Evolutionary conservation across 2,888 invertebrate species (phyloP), one percentile per base, ranked within the genome.

Genomic region (Trissolcus brochymenae): DNA sequence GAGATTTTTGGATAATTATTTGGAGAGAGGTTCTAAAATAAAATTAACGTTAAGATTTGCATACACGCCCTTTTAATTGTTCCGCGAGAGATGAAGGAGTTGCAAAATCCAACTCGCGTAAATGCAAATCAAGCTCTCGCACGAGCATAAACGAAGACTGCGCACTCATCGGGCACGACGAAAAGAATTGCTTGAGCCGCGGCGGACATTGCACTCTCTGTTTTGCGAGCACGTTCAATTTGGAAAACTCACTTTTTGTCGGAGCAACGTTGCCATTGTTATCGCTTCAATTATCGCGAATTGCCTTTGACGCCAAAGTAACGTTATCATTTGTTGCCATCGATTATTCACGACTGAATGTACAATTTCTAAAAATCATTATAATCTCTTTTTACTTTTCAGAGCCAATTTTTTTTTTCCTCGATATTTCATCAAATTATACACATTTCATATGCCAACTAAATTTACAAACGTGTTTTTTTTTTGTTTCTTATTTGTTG

Each of bases 51-150:
- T n/a, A 64, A 29, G 55, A 79, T 76, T 79, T 73, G 62, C 57
- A 73, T 76, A 56, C 68, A 51, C 54, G 46, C 57, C 43, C 54
- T 68, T 78, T 65, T 76, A 78, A 78, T 78, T 76, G 72, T 66
- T 72, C 57, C 29, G 54, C 64, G 64, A 57, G 56, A 54, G 67
- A n/a, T n/a, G 67, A 60, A 61, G 64, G 67, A 67, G 61, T 75
- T 78, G 67, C 19, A 2, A 75, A 76, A 78, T 78, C 75, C 75
- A 62, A 41, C 57, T 66, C 49, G 53, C 54, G 78, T 75, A 78
- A 78, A 78, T 72, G 17, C 17, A 19, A 16, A 16, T 16, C 19
- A 17, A 17, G 21, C 17, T 13, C 16, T 16, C 51, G 40, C 57
- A 25, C 54, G 53, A 59, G 2, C 4, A 70, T 29, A 61, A n/a